Evolutionary conservation across 2,113 vertebrate species (phyloP).

Genomic region (Neotoma lepida): DNA sequence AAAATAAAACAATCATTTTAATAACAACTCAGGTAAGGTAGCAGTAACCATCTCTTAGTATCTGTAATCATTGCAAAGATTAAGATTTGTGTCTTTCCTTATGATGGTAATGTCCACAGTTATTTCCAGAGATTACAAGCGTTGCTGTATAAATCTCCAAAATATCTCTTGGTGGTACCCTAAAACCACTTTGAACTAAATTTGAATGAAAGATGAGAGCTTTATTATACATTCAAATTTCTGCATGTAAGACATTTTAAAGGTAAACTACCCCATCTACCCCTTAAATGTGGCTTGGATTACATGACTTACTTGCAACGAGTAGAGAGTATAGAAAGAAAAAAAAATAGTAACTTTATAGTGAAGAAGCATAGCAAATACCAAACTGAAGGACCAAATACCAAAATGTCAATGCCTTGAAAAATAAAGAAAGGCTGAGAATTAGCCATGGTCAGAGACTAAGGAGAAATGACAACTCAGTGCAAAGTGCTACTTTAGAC

Average conservation of each 20-base stretch:
- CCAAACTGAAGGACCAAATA: not conserved
- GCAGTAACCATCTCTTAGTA: conserved; percentile 62
- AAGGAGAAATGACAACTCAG: not conserved
- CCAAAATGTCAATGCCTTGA: not conserved
- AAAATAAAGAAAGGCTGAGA: not conserved
- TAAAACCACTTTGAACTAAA: conserved; percentile 47
- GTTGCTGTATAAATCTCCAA: conserved; percentile 62
- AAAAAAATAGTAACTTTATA: not conserved
- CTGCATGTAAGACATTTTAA: conserved; percentile 9
- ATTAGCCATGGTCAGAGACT: not conserved
- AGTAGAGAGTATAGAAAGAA: not conserved
- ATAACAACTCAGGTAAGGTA: conserved; percentile 61
- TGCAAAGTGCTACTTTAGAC: not conserved
- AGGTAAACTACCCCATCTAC: not conserved
- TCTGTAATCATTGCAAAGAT: conserved; percentile 63
- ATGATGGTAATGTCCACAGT: conserved; percentile 16
- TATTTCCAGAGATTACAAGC: conserved; percentile 59
- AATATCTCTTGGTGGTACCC: conserved; percentile 51
- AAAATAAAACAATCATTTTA: conserved; percentile 72
- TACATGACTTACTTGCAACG: not conserved
- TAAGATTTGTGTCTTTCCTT: conserved; percentile 57
- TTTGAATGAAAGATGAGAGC: conserved; percentile 45
- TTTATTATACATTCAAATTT: conserved; percentile 49
- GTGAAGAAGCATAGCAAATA: not conserved
- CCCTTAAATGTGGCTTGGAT: not conserved